These are phyloP conservation scores for Belgica antarctica DNA, from an alignment of 2,888 invertebrate species.

Conservation along the genomic window DNA sequence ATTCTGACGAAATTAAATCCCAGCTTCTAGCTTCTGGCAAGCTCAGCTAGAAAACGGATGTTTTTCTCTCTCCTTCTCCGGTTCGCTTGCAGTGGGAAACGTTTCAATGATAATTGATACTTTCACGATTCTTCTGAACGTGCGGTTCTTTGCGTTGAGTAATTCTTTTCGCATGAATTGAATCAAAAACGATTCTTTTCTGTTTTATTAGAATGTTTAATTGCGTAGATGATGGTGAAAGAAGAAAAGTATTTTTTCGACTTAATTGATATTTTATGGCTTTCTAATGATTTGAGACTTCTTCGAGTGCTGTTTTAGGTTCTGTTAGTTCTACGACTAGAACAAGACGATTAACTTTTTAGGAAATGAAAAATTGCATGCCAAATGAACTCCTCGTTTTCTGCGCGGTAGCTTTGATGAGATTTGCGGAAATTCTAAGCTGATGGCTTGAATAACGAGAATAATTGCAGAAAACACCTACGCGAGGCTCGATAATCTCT, in stretches of 20 bases:
- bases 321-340: constrained; percentile 9
- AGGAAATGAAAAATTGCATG: too few relatives aligned
- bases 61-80: too few relatives aligned
- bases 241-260: background rate
- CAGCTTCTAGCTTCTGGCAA: too few relatives aligned
- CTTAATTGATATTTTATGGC: background rate
- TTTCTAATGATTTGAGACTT: background rate
- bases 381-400: background rate
- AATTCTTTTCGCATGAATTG: background rate
- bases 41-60: too few relatives aligned
- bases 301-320: background rate
- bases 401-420: background rate
- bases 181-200: background rate
- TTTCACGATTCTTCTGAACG: background rate
- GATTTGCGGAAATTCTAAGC: background rate
- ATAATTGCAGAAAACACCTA: too few relatives aligned
- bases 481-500: too few relatives aligned
- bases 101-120: background rate
- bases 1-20: too few relatives aligned
- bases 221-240: too few relatives aligned
- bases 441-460: too few relatives aligned
- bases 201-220: background rate
- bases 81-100: background rate
- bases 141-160: background rate
- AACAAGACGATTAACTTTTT: too few relatives aligned